These are phyloP conservation scores for Aporrectodea caliginosa DNA, from an alignment of 1,140 invertebrate genomes.

Conservation along the genomic window DNA sequence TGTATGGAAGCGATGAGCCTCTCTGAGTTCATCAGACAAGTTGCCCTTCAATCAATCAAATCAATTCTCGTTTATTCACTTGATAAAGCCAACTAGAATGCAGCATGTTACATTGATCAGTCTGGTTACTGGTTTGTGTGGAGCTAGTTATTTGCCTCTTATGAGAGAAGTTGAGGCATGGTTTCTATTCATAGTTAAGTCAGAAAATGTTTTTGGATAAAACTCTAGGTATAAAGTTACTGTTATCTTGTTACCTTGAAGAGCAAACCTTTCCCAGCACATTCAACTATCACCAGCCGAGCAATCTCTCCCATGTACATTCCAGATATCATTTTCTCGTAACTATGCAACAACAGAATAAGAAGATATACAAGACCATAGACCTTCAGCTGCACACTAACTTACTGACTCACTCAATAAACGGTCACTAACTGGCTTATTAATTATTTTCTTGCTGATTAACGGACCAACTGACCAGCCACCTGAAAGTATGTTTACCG, in stretches of 20 bases:
- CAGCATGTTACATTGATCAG: no score
- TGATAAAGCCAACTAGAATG: no score
- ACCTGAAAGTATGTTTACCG: neutral
- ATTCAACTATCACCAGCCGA: conserved; percentile 55
- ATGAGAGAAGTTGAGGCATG: no score
- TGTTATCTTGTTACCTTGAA: no score
- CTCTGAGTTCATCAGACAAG: conserved; percentile 63
- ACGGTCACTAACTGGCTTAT: neutral
- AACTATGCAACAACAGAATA: conserved; percentile 44
- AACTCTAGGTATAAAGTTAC: no score
- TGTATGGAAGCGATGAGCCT: conserved; percentile 70
- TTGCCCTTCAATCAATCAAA: no score
- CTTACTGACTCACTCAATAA: neutral
- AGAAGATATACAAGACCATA: neutral
- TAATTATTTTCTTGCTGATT: neutral
- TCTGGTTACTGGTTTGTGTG: no score
- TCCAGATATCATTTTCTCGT: conserved; percentile 61
- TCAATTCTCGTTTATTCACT: no score
- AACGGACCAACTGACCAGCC: neutral
- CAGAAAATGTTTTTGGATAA: no score
- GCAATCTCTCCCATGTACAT: conserved; percentile 62
- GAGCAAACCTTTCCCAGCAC: conserved; percentile 53
- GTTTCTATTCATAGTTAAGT: no score
- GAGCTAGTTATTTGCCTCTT: no score
- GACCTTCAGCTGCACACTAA: neutral